Evolutionary conservation across 2,797 vertebrate species (phyloP).

Genomic region (Lacerta bilineata): DNA sequence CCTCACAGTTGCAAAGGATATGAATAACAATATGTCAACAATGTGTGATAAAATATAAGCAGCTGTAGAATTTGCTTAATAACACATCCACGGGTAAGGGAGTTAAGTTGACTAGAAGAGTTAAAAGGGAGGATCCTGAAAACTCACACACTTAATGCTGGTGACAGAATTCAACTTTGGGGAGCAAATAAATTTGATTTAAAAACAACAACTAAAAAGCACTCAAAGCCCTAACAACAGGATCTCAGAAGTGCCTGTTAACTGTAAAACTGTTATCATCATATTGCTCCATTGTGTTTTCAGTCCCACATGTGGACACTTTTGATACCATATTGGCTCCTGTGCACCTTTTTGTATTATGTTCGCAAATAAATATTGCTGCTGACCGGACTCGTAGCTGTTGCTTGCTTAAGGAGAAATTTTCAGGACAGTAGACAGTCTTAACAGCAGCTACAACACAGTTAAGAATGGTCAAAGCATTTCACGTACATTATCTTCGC

Average conservation of each 20-base stretch:
- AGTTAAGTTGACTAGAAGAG: not conserved
- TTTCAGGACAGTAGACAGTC: not conserved
- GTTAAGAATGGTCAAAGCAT: not conserved
- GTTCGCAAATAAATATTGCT: slow-evolving; percentile 10
- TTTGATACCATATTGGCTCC: not conserved
- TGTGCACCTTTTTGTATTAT: not conserved
- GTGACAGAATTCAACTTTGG: not conserved
- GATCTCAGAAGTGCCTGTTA: not conserved
- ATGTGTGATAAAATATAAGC: not conserved
- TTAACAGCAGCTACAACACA: not conserved
- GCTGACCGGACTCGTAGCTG: not conserved
- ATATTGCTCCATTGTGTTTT: not conserved
- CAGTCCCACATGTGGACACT: not conserved
- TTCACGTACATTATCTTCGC: too few relatives aligned
- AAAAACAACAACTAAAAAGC: not conserved
- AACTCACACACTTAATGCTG: not conserved
- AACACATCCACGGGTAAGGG: too few relatives aligned
- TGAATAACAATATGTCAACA: not conserved
- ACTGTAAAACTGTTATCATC: not conserved
- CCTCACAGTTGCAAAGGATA: not conserved
- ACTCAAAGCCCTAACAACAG: not conserved
- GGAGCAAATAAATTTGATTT: not conserved
- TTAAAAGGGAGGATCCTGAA: not conserved
- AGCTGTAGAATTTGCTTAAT: not conserved
- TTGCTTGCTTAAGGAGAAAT: not conserved